These are phyloP conservation scores for Phyllostomus hastatus DNA, from an alignment of 2,113 vertebrate species.

Conservation along the genomic window DNA sequence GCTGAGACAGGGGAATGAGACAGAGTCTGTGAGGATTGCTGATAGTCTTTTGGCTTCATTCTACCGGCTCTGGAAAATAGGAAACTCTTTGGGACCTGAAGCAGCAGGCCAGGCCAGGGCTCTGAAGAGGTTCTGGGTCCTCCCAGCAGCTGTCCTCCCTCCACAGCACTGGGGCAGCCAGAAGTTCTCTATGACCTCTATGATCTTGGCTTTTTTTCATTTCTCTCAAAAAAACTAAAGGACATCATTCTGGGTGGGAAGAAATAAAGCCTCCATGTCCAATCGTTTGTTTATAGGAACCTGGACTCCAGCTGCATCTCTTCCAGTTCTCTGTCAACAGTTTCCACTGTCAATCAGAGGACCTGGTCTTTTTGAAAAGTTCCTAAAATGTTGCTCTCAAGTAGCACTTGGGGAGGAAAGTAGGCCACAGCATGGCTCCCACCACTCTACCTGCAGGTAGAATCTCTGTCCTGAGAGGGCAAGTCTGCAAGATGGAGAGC, in stretches of 20 bases:
- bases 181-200: neutral
- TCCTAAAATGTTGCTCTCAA: neutral
- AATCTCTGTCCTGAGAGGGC: neutral
- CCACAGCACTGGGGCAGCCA: neutral
- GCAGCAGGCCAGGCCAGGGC: neutral
- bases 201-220: neutral
- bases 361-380: neutral
- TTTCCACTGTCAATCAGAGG: neutral
- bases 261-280: neutral
- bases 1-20: neutral
- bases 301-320: neutral
- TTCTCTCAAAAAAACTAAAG: neutral
- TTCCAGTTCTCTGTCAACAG: neutral
- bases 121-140: neutral
- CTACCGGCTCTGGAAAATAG: neutral
- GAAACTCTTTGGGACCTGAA: neutral
- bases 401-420: neutral
- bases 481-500: neutral
- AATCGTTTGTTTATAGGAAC: neutral
- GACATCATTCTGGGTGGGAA: neutral
- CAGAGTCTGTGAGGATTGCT: neutral
- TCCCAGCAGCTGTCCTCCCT: fast-evolving
- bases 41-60: neutral
- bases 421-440: neutral
- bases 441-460: no score